Base-by-base conservation (phyloP, 2,888 invertebrate species). In the Sphecodes monilicornis region DNA sequence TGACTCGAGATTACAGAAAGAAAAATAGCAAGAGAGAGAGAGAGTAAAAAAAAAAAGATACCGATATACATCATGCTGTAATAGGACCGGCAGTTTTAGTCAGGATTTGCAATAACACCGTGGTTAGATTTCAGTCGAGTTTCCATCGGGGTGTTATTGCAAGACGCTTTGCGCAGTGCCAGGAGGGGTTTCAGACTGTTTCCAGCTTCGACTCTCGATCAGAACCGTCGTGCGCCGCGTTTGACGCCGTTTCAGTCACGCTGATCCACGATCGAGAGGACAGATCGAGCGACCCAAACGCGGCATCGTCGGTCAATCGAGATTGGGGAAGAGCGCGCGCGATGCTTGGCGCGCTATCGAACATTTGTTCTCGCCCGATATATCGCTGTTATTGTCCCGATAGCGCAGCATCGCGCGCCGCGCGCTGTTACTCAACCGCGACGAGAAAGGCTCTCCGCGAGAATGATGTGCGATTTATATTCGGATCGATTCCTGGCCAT, bases 391-490 rank as follows among this genome's bases (percentile, higher is more conserved):
- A n/a, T 50, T 57, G 26, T 32, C 78, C 78, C 71, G 75, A 84
- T 80, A 60, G 87, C 82, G 87, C 78, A 89, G 82, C 84, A 91
- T 88, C 89, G 90, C 90, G 89, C 93, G 91, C 84, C 91, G 92
- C 93, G 93, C 93, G 86, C 85, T 82, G 84, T 79, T 66, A 22
- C n/a, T 88, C 86, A 88, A 73, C 86, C 69, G 86, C 91, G 91
- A 91, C 82, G 87, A 92, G 90, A 92, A 92, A 87, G 91, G 91
- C 92, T 92, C 93, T 92, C 93, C 92, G 92, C 91, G 80, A 72
- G 72, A 86, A 72, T 85, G 82, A 84, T 87, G 88, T 78, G 81
- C 54, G 80, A 87, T 60, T 60, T 80, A 89, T 80, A 89, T 86
- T 80, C 76, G 78, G 79, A 82, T 89, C 66, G 68, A 36, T 80